Evolutionary conservation across 2,888 invertebrate species (phyloP), one percentile per base, ranked within the genome.

Genomic region (Choristoneura rosaceana): DNA sequence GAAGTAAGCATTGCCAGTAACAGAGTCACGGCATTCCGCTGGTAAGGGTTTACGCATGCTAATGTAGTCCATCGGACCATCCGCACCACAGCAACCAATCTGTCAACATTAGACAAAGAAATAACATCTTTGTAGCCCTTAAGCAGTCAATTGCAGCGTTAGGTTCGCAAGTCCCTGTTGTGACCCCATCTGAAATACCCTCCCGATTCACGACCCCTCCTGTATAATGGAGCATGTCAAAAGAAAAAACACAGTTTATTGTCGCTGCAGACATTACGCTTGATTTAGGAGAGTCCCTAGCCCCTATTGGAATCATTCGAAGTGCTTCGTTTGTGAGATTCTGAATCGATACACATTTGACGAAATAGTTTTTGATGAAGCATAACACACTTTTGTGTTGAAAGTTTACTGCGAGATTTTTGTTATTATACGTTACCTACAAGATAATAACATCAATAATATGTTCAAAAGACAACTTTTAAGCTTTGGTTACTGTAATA

Each of bases 31-130:
- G 84, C 98, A 98, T 76, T 97, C 97, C 0, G 96, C 94, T 0
- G 98, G 98, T 69, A 98, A 87, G 0, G 98, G 98, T 82, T 98
- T 97, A 81, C 96, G 95, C 78, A 97, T 84, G 74, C 94, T 94
- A 78, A 97, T 93, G 91, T 96, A 98, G 90, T 98, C 98, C 90
- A 96, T 96, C 0, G 98, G 96, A 0, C 98, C 98, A 74, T 97
- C 96, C 0, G 98, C 98, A 14, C 98, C 98, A 81, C 98, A 98
- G 88, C 98, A 98, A 59, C 97, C 98, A 80, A 98, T 96, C 97
- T 97, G 80, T 10, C 12, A 77, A 61, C 55, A 50, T 52, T 52
- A 17, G 12, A 25, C 17, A 25, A 25, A 25, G 25, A 25, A 17
- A 55, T 12, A 10, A 55, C 25, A n/a, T 47, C 5, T 14, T 55